These are phyloP conservation scores for Eudemis profundana DNA, from an alignment of 2,888 invertebrate genomes.

Conservation along the genomic window DNA sequence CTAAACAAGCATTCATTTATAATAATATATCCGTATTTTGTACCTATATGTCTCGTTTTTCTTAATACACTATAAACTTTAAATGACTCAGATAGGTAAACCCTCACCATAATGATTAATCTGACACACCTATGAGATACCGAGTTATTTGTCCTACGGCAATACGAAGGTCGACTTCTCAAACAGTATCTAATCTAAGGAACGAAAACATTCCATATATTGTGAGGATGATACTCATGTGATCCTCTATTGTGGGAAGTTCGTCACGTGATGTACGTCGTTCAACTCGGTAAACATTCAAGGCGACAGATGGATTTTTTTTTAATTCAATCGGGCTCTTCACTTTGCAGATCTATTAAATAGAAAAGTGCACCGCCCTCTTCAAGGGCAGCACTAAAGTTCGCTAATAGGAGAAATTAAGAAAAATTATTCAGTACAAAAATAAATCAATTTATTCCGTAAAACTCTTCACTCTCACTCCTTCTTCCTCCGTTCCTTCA, in stretches of 20 bases:
- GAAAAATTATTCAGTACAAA: slow-evolving; percentile 9
- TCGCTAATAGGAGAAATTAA: not conserved
- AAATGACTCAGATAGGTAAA: not conserved
- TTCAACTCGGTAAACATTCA: no score
- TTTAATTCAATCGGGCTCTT: no score
- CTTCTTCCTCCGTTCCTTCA: no score
- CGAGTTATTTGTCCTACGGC: not conserved
- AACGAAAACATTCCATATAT: slow-evolving; percentile 15
- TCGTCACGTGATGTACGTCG: not conserved
- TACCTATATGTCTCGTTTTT: no score
- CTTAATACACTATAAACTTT: not conserved
- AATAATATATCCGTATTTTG: no score
- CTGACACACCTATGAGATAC: slow-evolving; percentile 12
- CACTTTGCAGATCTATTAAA: no score
- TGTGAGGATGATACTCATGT: slow-evolving; percentile 10
- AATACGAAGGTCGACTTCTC: slow-evolving; percentile 7
- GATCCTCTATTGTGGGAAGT: not conserved
- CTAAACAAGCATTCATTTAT: no score
- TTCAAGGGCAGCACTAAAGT: no score
- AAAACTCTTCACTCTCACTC: slow-evolving; percentile 26
- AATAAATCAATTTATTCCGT: slow-evolving; percentile 30
- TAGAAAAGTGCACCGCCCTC: no score
- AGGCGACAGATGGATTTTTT: no score
- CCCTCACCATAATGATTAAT: not conserved
- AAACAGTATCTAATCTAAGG: slow-evolving; percentile 23